Conservation (phyloP, 1,140 invertebrate genomes). For the Cydia pomonella region DNA sequence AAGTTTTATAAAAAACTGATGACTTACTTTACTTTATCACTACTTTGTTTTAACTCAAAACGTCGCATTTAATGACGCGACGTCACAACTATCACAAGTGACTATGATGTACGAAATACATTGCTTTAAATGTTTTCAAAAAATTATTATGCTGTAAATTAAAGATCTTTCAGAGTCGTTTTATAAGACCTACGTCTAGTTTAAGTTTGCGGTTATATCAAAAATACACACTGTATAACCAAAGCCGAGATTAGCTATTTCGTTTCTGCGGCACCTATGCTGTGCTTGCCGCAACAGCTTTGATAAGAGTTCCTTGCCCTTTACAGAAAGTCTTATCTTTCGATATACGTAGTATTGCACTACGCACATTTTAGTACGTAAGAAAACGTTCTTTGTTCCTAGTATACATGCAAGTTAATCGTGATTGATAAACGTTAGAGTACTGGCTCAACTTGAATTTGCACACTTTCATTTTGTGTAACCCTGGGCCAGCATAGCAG, state of each 20-base stretch:
- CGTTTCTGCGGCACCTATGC: background rate
- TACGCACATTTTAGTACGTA: background rate
- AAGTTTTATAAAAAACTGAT: no score
- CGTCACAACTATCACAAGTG: no score
- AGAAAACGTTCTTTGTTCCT: background rate
- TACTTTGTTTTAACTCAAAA: no score
- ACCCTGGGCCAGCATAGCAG: background rate
- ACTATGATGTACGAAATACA: no score
- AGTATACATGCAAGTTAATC: background rate
- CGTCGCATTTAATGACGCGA: no score
- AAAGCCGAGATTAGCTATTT: background rate
- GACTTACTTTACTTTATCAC: no score
- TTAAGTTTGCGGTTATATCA: no score
- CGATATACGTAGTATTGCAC: slow-evolving; percentile 7
- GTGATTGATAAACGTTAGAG: slow-evolving; percentile 12
- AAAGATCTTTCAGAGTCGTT: no score
- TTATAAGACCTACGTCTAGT: no score
- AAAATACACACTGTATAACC: no score
- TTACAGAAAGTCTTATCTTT: slow-evolving; percentile 9
- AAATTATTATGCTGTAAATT: no score
- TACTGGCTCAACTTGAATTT: slow-evolving; percentile 1
- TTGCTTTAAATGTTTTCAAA: no score
- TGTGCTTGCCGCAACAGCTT: background rate
- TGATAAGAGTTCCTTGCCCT: slow-evolving; percentile 28
- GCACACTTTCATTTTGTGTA: slow-evolving; percentile 23